Evolutionary conservation across 2,797 vertebrate genomes (phyloP), one percentile per base, ranked within the genome.

Genomic region (Sarcophilus harrisii): DNA sequence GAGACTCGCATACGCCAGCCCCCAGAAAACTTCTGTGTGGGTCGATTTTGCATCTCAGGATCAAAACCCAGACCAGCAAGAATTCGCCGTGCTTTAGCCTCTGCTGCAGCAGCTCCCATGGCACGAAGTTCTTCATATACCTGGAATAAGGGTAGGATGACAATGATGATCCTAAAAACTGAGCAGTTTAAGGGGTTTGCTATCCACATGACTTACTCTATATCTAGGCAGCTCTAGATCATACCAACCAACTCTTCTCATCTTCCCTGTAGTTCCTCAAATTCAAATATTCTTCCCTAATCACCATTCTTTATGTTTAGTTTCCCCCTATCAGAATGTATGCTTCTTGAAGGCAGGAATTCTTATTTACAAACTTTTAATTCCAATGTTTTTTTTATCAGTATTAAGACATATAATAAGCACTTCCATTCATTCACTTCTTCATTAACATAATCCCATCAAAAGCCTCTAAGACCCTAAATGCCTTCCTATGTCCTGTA

Each of bases 1-100:
- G 99, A 99, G n/a, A 99, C 99, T 91, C 99, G 99, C 99, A 99
- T 99, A 58, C 99, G 99, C 99, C 99, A 99, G 2, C 99, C 99
- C 96, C 99, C 99, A 0, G 99, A 99, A 97, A 99, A 99, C 98
- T 99, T 99, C 98, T 99, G 99, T 32, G 99, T 99, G 93, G 99
- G 98, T 98, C 99, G 98, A 97, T 99, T 99, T 98, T 99, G 99
- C 99, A 99, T 99, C 98, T 99, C 99, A 0, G 99, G 98, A 81
- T 99, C 99, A 27, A 99, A 99, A 1, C 99, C 99, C 97, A 99
- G 98, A 98, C 99, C 99, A 13, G 99, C 99, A 98, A 99, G 98
- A 98, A 99, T 99, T 95, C 99, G 98, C 2, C 99, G 98, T 12
- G 99, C 99, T 97, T 99, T 99, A 87, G 99, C 98, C 97, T 99